Evolutionary conservation across 2,113 vertebrate species (phyloP).

Genomic region (Bubo bubo): DNA sequence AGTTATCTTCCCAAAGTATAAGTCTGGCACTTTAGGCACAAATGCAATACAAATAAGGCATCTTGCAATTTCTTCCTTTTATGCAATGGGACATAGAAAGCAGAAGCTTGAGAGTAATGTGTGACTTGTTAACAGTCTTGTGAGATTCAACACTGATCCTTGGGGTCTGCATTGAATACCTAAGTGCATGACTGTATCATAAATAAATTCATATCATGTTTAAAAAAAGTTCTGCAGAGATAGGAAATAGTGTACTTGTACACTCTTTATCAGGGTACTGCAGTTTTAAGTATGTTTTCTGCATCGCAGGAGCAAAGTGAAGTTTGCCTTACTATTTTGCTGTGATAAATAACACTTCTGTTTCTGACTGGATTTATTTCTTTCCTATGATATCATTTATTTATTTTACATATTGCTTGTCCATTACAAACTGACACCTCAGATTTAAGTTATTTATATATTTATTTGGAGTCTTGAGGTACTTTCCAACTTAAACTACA

Average conservation of each 20-base stretch:
- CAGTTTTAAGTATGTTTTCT: background rate
- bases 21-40: background rate
- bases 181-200: background rate
- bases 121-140: background rate
- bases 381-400: background rate
- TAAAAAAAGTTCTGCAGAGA: background rate
- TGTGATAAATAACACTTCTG: background rate
- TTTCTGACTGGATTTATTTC: background rate
- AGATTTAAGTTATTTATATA: background rate
- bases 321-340: background rate
- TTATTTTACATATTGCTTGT: background rate
- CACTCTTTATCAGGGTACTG: background rate
- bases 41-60: background rate
- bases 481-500: background rate
- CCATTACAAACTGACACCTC: background rate
- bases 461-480: background rate
- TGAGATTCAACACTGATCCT: background rate
- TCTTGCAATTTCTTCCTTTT: background rate
- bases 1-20: background rate
- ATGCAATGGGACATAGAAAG: background rate
- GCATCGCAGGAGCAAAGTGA: background rate
- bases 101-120: background rate
- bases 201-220: background rate
- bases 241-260: background rate
- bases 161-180: background rate